Conservation (phyloP, 2,113 vertebrate genomes). For the Bettongia penicillata region DNA sequence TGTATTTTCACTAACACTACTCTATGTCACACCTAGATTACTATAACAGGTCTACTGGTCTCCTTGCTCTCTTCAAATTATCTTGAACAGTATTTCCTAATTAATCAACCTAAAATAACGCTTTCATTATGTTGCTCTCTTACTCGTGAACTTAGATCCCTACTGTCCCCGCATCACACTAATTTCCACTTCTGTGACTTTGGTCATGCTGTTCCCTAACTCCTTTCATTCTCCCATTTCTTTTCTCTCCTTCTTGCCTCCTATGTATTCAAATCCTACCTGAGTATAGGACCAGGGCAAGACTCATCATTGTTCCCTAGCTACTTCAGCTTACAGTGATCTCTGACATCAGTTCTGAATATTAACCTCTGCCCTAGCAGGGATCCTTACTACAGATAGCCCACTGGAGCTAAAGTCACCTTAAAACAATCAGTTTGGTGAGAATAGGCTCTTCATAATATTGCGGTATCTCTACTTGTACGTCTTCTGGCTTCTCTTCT, state of each 20-base stretch:
- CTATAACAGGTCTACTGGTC: not conserved
- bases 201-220: not conserved
- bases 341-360: not conserved
- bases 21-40: not conserved
- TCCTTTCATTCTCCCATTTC: not conserved
- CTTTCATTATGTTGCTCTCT: not conserved
- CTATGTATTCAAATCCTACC: not conserved
- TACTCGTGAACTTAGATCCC: not conserved
- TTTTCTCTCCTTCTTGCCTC: not conserved
- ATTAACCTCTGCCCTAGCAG: not conserved
- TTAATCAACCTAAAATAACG: not conserved
- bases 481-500: accelerated
- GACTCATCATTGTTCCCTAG: not conserved
- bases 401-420: constrained; percentile 77
- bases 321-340: not conserved
- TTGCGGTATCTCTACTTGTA: not conserved
- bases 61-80: not conserved
- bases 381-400: not conserved
- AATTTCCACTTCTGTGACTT: not conserved
- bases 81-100: not conserved
- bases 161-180: not conserved
- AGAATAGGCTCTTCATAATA: constrained; percentile 78
- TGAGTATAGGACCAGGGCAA: not conserved
- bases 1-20: not conserved
- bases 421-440: constrained; percentile 82